Evolutionary conservation across 2,113 vertebrate species (phyloP).

Genomic region (Saguinus midas): DNA sequence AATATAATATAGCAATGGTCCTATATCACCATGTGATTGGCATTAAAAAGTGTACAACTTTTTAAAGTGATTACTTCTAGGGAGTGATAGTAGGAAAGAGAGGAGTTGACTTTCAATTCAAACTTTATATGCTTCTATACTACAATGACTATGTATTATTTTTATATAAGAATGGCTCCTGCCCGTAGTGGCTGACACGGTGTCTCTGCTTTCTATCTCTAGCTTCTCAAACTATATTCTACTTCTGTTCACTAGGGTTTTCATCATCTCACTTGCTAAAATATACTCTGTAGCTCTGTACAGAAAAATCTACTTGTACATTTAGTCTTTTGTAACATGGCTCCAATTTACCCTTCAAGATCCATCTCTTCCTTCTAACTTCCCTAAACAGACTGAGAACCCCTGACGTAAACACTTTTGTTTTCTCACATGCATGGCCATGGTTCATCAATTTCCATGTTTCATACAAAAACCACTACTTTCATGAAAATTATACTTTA

Average conservation of each 20-base stretch:
- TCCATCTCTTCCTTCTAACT: neutral
- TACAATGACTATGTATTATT: neutral
- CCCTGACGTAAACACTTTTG: neutral
- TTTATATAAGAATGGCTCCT: neutral
- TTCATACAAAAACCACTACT: neutral
- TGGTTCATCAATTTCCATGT: neutral
- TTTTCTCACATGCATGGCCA: neutral
- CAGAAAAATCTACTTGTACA: neutral
- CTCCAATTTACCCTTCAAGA: neutral
- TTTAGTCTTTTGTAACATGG: neutral
- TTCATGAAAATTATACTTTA: constrained; percentile 6
- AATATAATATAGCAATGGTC: neutral
- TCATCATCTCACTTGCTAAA: neutral
- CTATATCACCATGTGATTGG: neutral
- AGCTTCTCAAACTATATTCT: neutral
- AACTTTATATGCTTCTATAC: neutral
- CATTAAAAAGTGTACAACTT: neutral
- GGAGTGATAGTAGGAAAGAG: neutral
- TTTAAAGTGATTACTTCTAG: neutral
- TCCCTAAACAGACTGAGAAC: neutral
- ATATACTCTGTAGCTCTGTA: neutral
- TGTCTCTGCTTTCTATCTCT: neutral
- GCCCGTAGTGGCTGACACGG: neutral
- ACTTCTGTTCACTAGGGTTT: neutral
- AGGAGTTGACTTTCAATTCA: neutral